phyloP scores from a whole-genome alignment of 2,888 invertebrate species.

The Caenorhabditis drosophilae region DNA sequence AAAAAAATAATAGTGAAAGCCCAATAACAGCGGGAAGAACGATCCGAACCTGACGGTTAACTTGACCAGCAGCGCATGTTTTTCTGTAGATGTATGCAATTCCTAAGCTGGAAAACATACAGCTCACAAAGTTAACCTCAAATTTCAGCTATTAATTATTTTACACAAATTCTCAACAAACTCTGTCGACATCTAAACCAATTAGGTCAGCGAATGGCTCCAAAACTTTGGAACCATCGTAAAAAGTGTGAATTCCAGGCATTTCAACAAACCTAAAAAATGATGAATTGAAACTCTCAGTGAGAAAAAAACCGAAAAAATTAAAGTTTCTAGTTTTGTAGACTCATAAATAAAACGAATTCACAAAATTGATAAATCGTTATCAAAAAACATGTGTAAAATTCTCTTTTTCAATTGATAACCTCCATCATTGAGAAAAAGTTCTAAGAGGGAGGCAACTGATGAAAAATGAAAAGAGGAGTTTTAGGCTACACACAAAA shows the following conservation, averaged over 20 bases:
- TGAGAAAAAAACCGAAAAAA: not conserved
- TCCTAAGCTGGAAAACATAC: conserved; percentile 52
- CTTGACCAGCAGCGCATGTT: conserved; percentile 38
- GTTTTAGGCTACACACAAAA: too few relatives aligned
- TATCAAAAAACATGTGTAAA: too few relatives aligned
- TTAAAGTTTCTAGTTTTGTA: not conserved
- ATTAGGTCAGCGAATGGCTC: conserved; percentile 53
- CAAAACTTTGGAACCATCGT: conserved; percentile 60
- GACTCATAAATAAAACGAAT: not conserved
- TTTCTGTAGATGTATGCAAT: conserved; percentile 48
- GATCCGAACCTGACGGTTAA: conserved; percentile 39
- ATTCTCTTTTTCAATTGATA: too few relatives aligned
- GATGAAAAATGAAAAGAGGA: not conserved
- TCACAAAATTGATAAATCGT: too few relatives aligned
- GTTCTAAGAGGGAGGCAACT: not conserved
- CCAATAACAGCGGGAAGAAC: conserved; percentile 57
- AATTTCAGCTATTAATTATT: conserved; percentile 9
- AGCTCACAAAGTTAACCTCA: conserved; percentile 60
- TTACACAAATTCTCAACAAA: conserved; percentile 16
- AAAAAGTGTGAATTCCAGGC: conserved; percentile 66
- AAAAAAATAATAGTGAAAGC: conserved; percentile 60
- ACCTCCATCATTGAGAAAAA: too few relatives aligned
- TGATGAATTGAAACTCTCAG: not conserved
- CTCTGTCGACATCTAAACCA: conserved; percentile 62
- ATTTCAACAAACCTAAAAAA: conserved; percentile 23